Evolutionary conservation across 2,797 vertebrate species (phyloP).

Genomic region (Danio kyathit): DNA sequence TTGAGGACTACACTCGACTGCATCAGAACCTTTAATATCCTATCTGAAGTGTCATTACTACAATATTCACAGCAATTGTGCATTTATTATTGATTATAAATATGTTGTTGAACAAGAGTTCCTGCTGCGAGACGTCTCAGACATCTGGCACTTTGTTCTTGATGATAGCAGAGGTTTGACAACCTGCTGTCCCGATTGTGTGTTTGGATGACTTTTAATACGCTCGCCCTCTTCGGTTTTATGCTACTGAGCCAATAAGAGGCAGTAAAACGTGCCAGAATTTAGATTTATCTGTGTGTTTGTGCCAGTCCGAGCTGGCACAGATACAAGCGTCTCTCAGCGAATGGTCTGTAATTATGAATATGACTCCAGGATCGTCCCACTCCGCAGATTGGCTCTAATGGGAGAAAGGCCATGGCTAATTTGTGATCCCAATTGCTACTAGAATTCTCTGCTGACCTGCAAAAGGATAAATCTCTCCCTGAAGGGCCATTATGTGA

Average conservation of each 20-base stretch:
- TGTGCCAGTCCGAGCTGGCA: slow-evolving; percentile 50
- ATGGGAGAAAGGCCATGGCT: slow-evolving; percentile 61
- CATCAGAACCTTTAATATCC: not conserved
- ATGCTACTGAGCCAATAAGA: slow-evolving; percentile 13
- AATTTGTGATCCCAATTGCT: slow-evolving; percentile 32
- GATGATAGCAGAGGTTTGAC: not conserved
- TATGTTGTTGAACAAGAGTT: not conserved
- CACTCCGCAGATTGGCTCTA: slow-evolving; percentile 50
- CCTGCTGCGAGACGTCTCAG: not conserved
- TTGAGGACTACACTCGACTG: too few species aligned
- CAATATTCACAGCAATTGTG: not conserved
- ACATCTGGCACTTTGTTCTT: not conserved
- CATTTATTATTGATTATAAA: not conserved
- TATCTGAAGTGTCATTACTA: not conserved
- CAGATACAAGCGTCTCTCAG: slow-evolving; percentile 61
- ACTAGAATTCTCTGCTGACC: slow-evolving; percentile 13
- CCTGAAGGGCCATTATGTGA: slow-evolving; percentile 9
- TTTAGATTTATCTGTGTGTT: slow-evolving; percentile 37
- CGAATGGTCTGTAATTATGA: slow-evolving; percentile 63
- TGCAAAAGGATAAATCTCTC: slow-evolving; percentile 9
- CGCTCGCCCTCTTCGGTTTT: slow-evolving; percentile 1
- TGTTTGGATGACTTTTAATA: slow-evolving; percentile 2
- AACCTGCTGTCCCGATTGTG: not conserved
- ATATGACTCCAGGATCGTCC: slow-evolving; percentile 35
- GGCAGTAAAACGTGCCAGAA: slow-evolving; percentile 28